phyloP scores from a whole-genome alignment of 2,888 invertebrate species.

The Halocaridina rubra region DNA sequence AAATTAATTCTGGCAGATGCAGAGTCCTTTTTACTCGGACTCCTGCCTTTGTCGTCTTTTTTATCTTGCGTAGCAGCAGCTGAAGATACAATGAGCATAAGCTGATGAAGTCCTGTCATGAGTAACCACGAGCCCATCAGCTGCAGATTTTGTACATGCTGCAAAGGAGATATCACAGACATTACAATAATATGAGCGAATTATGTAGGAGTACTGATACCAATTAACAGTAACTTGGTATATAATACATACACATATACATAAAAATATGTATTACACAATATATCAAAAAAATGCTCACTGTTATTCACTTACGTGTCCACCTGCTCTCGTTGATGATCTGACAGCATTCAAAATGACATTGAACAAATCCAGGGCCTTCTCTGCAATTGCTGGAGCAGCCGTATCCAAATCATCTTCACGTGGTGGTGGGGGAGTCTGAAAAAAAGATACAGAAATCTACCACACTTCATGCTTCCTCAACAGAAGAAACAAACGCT shows the following conservation, averaged over 20 bases:
- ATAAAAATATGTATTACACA: too few species aligned
- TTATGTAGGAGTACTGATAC: too few species aligned
- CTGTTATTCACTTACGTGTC: slow-evolving; percentile 76
- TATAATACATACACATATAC: too few species aligned
- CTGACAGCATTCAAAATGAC: slow-evolving; percentile 84
- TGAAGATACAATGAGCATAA: slow-evolving; percentile 61
- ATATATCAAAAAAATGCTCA: too few species aligned
- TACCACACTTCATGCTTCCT: too few species aligned
- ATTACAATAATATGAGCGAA: too few species aligned
- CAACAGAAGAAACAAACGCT: too few species aligned
- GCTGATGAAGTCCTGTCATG: slow-evolving; percentile 82
- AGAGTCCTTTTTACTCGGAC: slow-evolving; percentile 74
- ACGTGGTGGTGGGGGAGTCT: slow-evolving; percentile 66
- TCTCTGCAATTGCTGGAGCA: slow-evolving; percentile 86
- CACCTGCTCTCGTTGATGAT: slow-evolving; percentile 86
- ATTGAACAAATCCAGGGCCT: slow-evolving; percentile 86
- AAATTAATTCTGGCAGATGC: slow-evolving; percentile 75
- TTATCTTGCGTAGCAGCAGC: slow-evolving; percentile 68
- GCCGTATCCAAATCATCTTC: slow-evolving; percentile 86
- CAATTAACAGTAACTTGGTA: too few species aligned
- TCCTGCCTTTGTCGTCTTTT: slow-evolving; percentile 74
- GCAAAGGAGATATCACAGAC: slow-evolving; percentile 58
- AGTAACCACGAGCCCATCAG: slow-evolving; percentile 90
- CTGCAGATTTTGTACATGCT: slow-evolving; percentile 90
- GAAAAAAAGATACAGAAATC: too few species aligned